A percentile compares a stretch with the other conserved stretches of the same genome.
phyloP scores from a whole-genome alignment of 2,113 vertebrate species.

The Syrrhaptes paradoxus region DNA sequence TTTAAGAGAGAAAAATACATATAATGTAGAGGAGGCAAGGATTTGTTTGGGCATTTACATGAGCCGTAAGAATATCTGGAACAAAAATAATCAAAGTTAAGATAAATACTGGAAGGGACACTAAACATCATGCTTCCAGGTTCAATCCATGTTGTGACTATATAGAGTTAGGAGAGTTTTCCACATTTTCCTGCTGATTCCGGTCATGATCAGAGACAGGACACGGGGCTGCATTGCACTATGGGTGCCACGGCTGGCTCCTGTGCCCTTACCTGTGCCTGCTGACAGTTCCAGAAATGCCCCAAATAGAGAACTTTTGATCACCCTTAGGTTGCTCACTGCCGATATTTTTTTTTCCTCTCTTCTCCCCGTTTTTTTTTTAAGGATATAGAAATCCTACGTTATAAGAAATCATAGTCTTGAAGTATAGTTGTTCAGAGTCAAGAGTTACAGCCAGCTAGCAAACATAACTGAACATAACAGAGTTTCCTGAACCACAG shows the following conservation, averaged over 20 bases:
- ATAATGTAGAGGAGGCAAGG: neutral
- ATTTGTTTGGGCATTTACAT: neutral
- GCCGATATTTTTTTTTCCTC: neutral
- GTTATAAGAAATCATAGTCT: neutral
- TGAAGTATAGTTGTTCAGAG: neutral
- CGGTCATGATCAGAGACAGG: neutral
- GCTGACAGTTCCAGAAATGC: neutral
- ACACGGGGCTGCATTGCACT: neutral
- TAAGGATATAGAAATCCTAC: neutral
- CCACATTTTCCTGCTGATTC: neutral
- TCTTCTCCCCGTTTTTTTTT: neutral
- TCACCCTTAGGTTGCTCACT: neutral
- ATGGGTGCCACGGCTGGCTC: rapidly evolving
- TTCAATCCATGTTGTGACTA: neutral
- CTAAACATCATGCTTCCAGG: neutral
- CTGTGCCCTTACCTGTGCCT: neutral
- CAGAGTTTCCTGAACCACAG: neutral
- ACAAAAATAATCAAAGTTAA: neutral
- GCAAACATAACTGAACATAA: neutral
- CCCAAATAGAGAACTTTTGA: neutral
- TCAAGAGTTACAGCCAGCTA: neutral
- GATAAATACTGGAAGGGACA: neutral
- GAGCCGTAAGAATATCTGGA: neutral
- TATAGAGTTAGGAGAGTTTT: neutral
- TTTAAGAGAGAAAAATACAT: neutral